Conservation (phyloP, 2,888 invertebrate species). For the Drosophila atripex region DNA sequence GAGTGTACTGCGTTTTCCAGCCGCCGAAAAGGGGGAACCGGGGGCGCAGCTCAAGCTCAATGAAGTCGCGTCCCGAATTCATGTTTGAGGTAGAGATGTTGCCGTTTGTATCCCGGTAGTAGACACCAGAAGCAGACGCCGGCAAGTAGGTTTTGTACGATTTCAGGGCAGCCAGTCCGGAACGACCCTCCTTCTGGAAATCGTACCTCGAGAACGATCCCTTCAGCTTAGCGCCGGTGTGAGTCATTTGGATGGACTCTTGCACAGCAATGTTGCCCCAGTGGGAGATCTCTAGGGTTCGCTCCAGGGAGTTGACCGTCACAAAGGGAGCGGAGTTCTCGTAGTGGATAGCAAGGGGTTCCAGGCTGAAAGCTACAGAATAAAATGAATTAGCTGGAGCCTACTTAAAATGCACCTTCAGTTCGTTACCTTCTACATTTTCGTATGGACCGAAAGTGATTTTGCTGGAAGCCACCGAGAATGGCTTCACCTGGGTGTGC, state of each 20-base stretch:
- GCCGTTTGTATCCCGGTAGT: conserved; percentile 98
- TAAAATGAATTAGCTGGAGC: neutral
- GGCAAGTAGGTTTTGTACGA: conserved; percentile 94
- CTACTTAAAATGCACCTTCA: neutral
- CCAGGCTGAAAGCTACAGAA: conserved; percentile 84
- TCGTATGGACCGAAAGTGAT: conserved; percentile 95
- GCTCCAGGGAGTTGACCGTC: conserved; percentile 93
- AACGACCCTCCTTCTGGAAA: conserved; percentile 96
- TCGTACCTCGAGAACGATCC: conserved; percentile 98
- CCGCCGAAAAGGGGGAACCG: conserved; percentile 99
- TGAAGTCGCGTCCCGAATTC: conserved; percentile 93
- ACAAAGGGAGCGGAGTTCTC: conserved; percentile 98
- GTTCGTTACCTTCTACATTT: conserved; percentile 85
- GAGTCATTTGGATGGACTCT: conserved; percentile 95
- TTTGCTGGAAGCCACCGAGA: conserved; percentile 90
- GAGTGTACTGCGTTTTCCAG: conserved; percentile 98
- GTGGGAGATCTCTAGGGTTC: conserved; percentile 97
- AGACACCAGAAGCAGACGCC: conserved; percentile 96
- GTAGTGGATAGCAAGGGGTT: conserved; percentile 92
- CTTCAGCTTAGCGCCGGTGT: conserved; percentile 96
- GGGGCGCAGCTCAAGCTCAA: conserved; percentile 97
- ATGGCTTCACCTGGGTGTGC: conserved; percentile 90
- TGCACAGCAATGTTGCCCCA: conserved; percentile 99
- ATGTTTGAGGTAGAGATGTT: conserved; percentile 99
- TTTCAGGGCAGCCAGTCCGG: conserved; percentile 94